Evolutionary conservation across 2,113 vertebrate species (phyloP).

Genomic region (Axis porcinus): DNA sequence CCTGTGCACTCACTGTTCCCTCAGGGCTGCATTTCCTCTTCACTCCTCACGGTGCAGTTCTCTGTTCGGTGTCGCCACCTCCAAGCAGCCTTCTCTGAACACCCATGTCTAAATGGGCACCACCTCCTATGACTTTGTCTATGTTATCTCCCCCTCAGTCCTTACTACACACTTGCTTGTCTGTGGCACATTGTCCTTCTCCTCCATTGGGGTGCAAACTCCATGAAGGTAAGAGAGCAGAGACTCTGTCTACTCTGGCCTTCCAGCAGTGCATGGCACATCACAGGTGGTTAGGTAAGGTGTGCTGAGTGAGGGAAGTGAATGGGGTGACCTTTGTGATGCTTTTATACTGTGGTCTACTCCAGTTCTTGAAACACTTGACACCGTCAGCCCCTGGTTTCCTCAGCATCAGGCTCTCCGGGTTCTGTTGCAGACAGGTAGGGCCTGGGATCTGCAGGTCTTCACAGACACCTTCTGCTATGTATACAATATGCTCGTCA

Average conservation of each 20-base stretch:
- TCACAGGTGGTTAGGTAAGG: neutral
- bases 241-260: neutral
- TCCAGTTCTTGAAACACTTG: neutral
- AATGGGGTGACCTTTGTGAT: neutral
- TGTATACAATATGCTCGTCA: accelerated
- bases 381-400: neutral
- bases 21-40: neutral
- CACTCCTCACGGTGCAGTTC: too few species aligned
- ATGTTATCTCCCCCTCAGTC: neutral
- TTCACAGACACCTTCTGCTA: neutral
- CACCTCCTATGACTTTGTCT: neutral
- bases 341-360: accelerated
- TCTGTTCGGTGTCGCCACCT: neutral
- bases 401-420: neutral
- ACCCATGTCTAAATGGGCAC: neutral
- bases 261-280: neutral
- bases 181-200: neutral
- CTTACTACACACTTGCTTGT: neutral
- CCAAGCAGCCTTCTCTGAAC: neutral
- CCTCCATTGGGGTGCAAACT: neutral
- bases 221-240: neutral
- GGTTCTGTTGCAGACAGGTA: neutral
- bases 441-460: neutral
- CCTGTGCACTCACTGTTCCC: neutral
- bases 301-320: neutral